A percentile compares a stretch with the other conserved stretches of the same genome.
Evolutionary conservation across 2,113 vertebrate genomes (phyloP).

Genomic region (Spermophilus dauricus): DNA sequence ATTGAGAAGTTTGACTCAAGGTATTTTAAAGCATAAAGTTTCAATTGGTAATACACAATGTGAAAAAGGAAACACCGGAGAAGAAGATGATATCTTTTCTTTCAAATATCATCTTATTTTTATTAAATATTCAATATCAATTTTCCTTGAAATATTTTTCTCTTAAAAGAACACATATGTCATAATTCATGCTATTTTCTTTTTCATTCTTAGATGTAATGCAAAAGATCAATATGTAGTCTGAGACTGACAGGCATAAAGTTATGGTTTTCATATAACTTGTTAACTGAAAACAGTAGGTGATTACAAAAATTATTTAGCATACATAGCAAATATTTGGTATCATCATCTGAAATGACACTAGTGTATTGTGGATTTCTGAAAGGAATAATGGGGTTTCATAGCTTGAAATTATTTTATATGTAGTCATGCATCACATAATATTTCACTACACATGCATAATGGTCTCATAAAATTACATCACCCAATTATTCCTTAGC

Average conservation of each 20-base stretch:
- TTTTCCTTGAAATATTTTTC: background rate
- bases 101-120: background rate
- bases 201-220: conserved; percentile 44
- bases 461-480: background rate
- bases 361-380: conserved; percentile 79
- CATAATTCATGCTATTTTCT: background rate
- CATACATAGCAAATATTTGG: conserved; percentile 81
- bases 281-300: conserved; percentile 71
- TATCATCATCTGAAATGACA: conserved; percentile 80
- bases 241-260: conserved; percentile 67
- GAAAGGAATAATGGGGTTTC: conserved; percentile 69
- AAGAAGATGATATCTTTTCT: background rate
- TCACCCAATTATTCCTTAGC: background rate
- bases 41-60: background rate
- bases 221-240: conserved; percentile 21
- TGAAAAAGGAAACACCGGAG: background rate
- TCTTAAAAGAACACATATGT: background rate
- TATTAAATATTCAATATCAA: background rate
- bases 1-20: too few relatives aligned
- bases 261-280: background rate
- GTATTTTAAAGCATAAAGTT: background rate
- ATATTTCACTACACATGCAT: background rate
- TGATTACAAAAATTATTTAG: conserved; percentile 54
- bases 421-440: background rate
- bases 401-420: background rate